Evolutionary conservation across 2,797 vertebrate species (phyloP).

Genomic region (Triplophysa yarkandensis): DNA sequence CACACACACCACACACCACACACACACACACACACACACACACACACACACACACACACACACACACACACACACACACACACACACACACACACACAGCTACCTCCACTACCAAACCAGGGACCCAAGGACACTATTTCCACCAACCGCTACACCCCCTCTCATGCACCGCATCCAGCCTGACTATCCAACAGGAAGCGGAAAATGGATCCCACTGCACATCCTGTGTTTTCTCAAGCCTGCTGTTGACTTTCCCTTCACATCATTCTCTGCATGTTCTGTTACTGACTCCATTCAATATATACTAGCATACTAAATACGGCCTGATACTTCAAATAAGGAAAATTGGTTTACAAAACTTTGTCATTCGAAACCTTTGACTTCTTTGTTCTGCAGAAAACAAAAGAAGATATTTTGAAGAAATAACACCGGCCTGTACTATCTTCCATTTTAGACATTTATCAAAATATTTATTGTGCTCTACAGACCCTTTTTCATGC

Average conservation of each 20-base stretch:
- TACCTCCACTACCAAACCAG: constrained; percentile 53
- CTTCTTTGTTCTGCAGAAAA: too few relatives aligned
- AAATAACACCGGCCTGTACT: too few relatives aligned
- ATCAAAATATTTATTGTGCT: too few relatives aligned
- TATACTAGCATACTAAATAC: neutral
- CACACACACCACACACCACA: constrained; percentile 69
- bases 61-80: constrained; percentile 18
- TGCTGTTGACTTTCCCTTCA: constrained; percentile 54
- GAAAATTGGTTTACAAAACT: neutral
- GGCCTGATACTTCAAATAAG: neutral
- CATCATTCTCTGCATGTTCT: constrained; percentile 26
- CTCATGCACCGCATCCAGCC: constrained; percentile 52
- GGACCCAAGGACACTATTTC: constrained; percentile 58
- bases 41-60: constrained; percentile 9
- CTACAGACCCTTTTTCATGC: too few relatives aligned
- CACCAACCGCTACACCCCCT: constrained; percentile 28
- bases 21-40: constrained; percentile 15
- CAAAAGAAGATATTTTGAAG: neutral
- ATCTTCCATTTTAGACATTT: too few relatives aligned
- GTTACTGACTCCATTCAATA: constrained; percentile 18
- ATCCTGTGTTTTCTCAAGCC: constrained; percentile 58
- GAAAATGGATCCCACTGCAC: constrained; percentile 56
- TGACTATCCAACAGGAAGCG: constrained; percentile 54
- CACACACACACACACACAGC: constrained; percentile 37
- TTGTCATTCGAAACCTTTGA: too few relatives aligned